Base-by-base conservation (phyloP, 2,888 invertebrate genomes). In the Lamellibrachia columna region DNA sequence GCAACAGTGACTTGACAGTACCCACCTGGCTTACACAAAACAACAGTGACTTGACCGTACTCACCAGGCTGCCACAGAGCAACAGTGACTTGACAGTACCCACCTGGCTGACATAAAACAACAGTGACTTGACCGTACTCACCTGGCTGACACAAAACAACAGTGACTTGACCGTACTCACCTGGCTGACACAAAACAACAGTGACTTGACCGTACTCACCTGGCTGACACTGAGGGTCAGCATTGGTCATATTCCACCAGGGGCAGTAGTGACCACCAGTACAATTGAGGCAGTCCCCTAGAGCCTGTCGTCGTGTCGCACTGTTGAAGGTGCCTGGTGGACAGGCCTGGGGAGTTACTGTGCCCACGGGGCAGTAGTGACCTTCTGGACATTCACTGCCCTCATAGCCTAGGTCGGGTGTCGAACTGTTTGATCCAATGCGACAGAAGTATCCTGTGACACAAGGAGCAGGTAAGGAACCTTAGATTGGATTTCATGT, bases 221-320 rank as follows among this genome's bases (percentile, higher is more conserved):
- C 96, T 8, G 95, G 95, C 15, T 95, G 93, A 92, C 96, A 96
- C 15, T 94, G 94, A 40, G 95, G 93, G 53, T 95, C 94, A 3
- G 95, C 95, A 92, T 94, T 94, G 7, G 95, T 95, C 93, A 96
- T 94, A 15, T 96, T 96, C 15, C 93, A 94, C 60, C 94, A 93
- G 92, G 96, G 96, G 94, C 96, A 96, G 6, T 96, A 96, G 95
- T 95, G 95, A 2, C 96, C 96, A 9, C 95, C 96, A 9, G 94
- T 94, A 95, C 96, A 96, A 7, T 94, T 92, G 22, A 94, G 94
- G 93, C 96, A 96, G 40, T 96, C 95, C n/a, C 93, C 92, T 8
- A 94, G 91, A 52, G 93, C 93, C 22, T 93, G 94, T 91, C 96
- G 92, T 55, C 90, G 52, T 15, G 93, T 93, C 91, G 93, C 92